phyloP scores from a whole-genome alignment of 2,888 invertebrate species.

The Lasioglossum leucozonium region DNA sequence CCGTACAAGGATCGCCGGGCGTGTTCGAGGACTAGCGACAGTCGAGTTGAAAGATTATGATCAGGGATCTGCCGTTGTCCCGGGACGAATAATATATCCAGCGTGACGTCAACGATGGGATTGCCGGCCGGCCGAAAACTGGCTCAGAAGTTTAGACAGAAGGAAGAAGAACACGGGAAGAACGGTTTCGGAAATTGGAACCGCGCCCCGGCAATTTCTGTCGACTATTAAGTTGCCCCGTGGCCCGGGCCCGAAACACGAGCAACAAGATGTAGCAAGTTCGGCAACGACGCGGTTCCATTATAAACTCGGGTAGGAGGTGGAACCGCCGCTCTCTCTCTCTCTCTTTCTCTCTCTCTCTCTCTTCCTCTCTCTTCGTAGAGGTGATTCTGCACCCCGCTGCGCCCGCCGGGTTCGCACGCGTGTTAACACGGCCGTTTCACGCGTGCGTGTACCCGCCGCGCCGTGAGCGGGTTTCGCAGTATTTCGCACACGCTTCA shows the following conservation, averaged over 20 bases:
- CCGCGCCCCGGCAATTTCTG: conserved; percentile 26
- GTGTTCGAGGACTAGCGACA: background rate
- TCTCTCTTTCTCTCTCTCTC: too few relatives aligned
- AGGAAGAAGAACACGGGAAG: conserved; percentile 6
- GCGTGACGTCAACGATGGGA: background rate
- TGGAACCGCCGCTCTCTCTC: too few relatives aligned
- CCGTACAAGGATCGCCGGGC: background rate
- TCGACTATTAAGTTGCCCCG: conserved; percentile 27
- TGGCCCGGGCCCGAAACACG: background rate
- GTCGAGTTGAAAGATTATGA: conserved; percentile 8
- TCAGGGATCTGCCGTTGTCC: background rate
- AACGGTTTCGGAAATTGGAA: conserved; percentile 30
- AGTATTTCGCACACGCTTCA: conserved; percentile 43
- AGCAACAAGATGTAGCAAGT: conserved; percentile 37
- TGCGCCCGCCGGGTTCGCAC: conserved; percentile 64
- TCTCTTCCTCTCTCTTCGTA: conserved; percentile 22
- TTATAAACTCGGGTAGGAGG: conserved; percentile 53
- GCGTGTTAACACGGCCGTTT: conserved; percentile 71
- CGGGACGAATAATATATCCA: conserved; percentile 12
- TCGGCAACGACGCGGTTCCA: conserved; percentile 33
- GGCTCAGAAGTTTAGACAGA: conserved; percentile 5
- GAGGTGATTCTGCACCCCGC: conserved; percentile 64
- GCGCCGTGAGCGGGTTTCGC: conserved; percentile 37
- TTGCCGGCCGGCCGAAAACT: background rate
- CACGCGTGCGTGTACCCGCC: conserved; percentile 52